A percentile compares a stretch with the other conserved stretches of the same genome.
phyloP scores from a whole-genome alignment of 2,797 vertebrate species.

The Discoglossus pictus region DNA sequence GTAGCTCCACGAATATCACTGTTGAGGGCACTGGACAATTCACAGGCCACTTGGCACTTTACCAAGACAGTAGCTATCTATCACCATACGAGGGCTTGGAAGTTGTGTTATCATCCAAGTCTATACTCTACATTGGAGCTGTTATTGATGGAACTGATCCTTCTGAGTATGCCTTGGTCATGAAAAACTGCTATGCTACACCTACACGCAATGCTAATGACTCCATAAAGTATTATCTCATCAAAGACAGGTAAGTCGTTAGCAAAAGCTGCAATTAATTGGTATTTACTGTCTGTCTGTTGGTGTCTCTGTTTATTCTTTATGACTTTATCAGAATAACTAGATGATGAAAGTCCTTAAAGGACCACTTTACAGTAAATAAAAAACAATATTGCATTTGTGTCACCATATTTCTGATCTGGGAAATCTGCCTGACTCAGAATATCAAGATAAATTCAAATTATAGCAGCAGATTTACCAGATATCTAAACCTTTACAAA shows the following conservation, averaged over 20 bases:
- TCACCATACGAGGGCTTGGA: constrained; percentile 52
- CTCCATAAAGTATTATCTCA: constrained; percentile 55
- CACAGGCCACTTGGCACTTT: constrained; percentile 64
- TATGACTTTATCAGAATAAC: no score
- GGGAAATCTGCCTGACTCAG: no score
- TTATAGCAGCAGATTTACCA: no score
- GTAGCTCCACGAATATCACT: constrained; percentile 13
- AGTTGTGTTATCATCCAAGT: constrained; percentile 59
- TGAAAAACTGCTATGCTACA: constrained; percentile 67
- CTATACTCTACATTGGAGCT: constrained; percentile 60
- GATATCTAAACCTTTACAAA: no score
- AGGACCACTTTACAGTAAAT: no score
- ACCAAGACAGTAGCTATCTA: constrained; percentile 53
- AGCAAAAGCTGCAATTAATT: no score
- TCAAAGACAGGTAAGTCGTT: constrained; percentile 69
- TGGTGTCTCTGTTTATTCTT: no score
- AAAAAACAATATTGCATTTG: no score
- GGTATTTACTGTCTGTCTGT: no score
- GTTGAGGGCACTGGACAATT: constrained; percentile 54
- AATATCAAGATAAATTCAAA: no score
- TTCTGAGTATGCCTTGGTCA: constrained; percentile 55
- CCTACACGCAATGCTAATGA: constrained; percentile 51
- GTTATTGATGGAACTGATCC: constrained; percentile 52
- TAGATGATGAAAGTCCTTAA: no score
- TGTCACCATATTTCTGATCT: no score